Conservation (phyloP, 2,888 invertebrate genomes). For the Orgyia antiqua region DNA sequence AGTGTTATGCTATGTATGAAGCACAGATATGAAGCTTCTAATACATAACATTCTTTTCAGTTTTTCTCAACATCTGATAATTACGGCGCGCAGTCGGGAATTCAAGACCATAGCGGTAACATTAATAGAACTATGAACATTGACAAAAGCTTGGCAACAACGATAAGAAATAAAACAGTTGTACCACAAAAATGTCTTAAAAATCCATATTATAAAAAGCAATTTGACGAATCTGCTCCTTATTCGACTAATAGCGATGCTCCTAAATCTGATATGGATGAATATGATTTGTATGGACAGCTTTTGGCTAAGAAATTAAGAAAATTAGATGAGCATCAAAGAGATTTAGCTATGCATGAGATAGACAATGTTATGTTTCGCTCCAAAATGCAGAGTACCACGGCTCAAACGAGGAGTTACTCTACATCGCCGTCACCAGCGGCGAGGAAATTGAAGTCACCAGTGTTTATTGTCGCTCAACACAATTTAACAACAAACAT, state of each 20-base stretch:
- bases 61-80: conserved; percentile 22
- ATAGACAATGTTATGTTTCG: conserved; percentile 67
- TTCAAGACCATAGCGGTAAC: conserved; percentile 22
- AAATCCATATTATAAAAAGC: not conserved
- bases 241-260: conserved; percentile 27
- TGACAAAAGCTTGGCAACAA: conserved; percentile 18
- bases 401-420: conserved; percentile 33
- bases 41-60: conserved; percentile 15
- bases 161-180: not conserved
- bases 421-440: conserved; percentile 41
- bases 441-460: conserved; percentile 46
- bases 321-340: conserved; percentile 58
- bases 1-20: too few species aligned
- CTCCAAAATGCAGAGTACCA: conserved; percentile 48
- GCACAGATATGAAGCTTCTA: too few species aligned
- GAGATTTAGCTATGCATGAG: conserved; percentile 66
- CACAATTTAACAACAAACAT: conserved; percentile 27
- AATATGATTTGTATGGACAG: conserved; percentile 61
- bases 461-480: conserved; percentile 49
- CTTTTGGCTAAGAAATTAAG: conserved; percentile 62
- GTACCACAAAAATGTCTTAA: conserved; percentile 1
- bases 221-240: conserved; percentile 26
- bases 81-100: conserved; percentile 23
- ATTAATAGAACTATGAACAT: conserved; percentile 15
- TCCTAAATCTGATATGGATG: conserved; percentile 44